Base-by-base conservation (phyloP, 2,888 invertebrate genomes). In the Drosophila aldrichi region DNA sequence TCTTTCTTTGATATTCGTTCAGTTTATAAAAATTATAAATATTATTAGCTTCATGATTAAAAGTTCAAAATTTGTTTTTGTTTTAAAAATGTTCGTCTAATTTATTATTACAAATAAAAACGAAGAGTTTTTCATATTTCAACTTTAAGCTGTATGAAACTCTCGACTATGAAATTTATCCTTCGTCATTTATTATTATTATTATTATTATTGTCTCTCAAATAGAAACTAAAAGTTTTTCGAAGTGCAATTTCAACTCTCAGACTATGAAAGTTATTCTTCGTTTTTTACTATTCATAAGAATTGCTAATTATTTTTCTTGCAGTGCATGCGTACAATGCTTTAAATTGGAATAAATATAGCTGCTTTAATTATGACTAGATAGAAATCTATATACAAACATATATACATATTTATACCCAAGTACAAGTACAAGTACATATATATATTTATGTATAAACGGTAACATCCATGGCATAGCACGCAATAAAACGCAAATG, bases 401-500 rank as follows among this genome's bases (percentile, higher is more conserved):
- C 2, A 32, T 32, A 63, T 34, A 18, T 46, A 61, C 40, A 29
- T 8, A 29, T 29, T 5, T 29, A 29, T 34, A 10, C 10, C 54
- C 14, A 22, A 14, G 7, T 16, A 25, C 16, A 16, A 9, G 8
- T 18, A 41, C 9, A 41, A 2, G 12, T 16, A 20, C 8, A 2
- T 9, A 22, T 52, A 38, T 22, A 38, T 54, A 38, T 48, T 32
- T 29, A 44, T 67, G 32, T 52, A 57, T 40, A 59, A 55, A 56
- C 60, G 38, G 58, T 52, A 58, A 57, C 49, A 61, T 32, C 46
- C 49, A 64, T 44, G 65, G 61, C 38, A 25, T 52, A 51, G 62
- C 58, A 48, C 46, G 74, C 63, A 83, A 77, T 74, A 80, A 71
- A 82, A 61, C 49, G 51, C 61, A 76, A 79, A 69, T 69, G 69